phyloP scores from a whole-genome alignment of 1,140 invertebrate genomes.

The Tyrophagus putrescentiae region DNA sequence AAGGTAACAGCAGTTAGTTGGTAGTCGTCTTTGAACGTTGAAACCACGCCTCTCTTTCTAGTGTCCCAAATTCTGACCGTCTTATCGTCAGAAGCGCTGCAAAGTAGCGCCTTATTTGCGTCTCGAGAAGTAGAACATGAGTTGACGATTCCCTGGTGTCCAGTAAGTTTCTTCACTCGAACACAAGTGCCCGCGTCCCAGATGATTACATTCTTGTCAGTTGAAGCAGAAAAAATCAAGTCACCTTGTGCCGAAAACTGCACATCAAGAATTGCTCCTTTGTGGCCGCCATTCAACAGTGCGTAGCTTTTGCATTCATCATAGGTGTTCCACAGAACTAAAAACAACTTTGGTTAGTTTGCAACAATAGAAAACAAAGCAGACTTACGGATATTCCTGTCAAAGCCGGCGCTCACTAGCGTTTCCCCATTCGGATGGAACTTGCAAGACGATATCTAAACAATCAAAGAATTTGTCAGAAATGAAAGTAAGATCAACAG shows the following conservation, averaged over 20 bases:
- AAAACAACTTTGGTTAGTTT: constrained; percentile 6
- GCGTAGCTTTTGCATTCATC: constrained; percentile 96
- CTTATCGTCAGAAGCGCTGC: constrained; percentile 87
- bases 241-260: constrained; percentile 83
- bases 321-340: constrained; percentile 92
- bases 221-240: constrained; percentile 40
- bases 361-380: constrained; percentile 11
- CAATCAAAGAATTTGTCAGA: too few species aligned
- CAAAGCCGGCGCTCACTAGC: constrained; percentile 86
- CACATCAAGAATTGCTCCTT: constrained; percentile 88
- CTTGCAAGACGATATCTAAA: too few species aligned
- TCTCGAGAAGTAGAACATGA: constrained; percentile 51
- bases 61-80: constrained; percentile 69
- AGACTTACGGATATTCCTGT: constrained; percentile 88
- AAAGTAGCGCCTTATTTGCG: constrained; percentile 63
- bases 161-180: constrained; percentile 78
- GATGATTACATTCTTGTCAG: constrained; percentile 82
- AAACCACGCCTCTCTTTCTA: constrained; percentile 61
- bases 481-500: too few species aligned
- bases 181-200: constrained; percentile 83
- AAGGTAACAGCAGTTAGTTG: constrained; percentile 80
- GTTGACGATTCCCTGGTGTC: constrained; percentile 44
- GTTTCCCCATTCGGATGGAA: constrained; percentile 93
- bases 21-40: constrained; percentile 65
- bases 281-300: constrained; percentile 70